Evolutionary conservation across 2,888 invertebrate species (phyloP), one percentile per base, ranked within the genome.

Genomic region (Scaptodrosophila latifasciaeformis): DNA sequence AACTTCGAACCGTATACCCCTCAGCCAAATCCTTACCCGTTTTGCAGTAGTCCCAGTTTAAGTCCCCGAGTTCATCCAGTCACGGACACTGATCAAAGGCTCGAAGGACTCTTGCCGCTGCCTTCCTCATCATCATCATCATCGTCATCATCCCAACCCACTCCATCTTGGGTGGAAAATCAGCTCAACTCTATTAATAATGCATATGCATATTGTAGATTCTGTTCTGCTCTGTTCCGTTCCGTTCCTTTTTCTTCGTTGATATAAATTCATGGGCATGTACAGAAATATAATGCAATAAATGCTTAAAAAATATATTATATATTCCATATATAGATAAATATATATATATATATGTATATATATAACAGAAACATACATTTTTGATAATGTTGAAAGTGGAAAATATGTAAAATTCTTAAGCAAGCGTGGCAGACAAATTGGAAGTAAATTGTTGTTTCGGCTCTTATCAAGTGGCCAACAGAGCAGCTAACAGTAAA

Each of bases 21-120:
- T n/a, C n/a, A n/a, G n/a, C n/a, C n/a, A n/a, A n/a, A n/a, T n/a
- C n/a, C n/a, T n/a, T n/a, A n/a, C n/a, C n/a, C n/a, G n/a, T n/a
- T n/a, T n/a, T n/a, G n/a, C n/a, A n/a, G n/a, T n/a, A n/a, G n/a
- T n/a, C n/a, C n/a, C n/a, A n/a, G n/a, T n/a, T n/a, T n/a, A n/a
- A n/a, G n/a, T n/a, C n/a, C n/a, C n/a, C 30, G 27, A 55, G 74
- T 27, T 10, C 13, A 15, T 31, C 31, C 62, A 70, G 82, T 82
- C 74, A 82, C 76, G 78, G 64, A 60, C 62, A 21, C 59, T 70
- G 82, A 81, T 75, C 80, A 81, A 80, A 81, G 82, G 27, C 19
- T 31, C 15, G 12, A 12, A 34, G 34, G 34, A 10, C 1, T 31
- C 35, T 34, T 13, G 10, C 35, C 35, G n/a, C 4, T 34, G 35